Base-by-base conservation (phyloP, 2,797 vertebrate species). In the Thaleichthys pacificus region DNA sequence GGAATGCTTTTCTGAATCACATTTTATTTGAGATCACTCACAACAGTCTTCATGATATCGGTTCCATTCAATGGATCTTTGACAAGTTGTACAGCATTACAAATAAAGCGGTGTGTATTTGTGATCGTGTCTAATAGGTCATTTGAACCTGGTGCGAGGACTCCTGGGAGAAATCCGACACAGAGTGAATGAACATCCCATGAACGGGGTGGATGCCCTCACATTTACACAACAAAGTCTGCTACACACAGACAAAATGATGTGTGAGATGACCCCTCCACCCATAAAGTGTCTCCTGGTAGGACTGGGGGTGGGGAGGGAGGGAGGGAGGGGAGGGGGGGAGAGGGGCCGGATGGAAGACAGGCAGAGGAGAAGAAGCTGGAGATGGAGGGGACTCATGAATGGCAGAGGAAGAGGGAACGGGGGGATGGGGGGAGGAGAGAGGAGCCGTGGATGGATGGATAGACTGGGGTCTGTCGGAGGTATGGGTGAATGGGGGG, bases 301-400 rank as follows among this genome's bases (percentile, higher is more conserved):
- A 91, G 64, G 88, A 79, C 12, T 86, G 80, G 32, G 89, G 86
- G 42, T 91, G 87, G 73, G 92, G 87, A 0, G 87, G 80, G 64
- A 61, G 58, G 1, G 69, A 19, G 19, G 19, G 51, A 61, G 86
- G 80, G 1, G 85, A 61, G 58, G 1, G 69, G 51, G 19, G 19
- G 51, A 61, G 86, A 81, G 1, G 85, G 74, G 0, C 91, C 89
- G 7, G 90, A 76, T 0, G 91, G 84, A 5, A 87, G 84, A 5
- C 88, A 90, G 58, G 21, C 22, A 0, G 87, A 81, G 70, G 72
- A 15, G 56, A 78, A 68, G 68, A 54, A 2, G 66, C 61, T 0
- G 9, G 69, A 80, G 67, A 87, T 60, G 24, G 65, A 35, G 32
- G 32, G 4, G 68, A 83, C 57, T 79, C 77, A 83, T 67, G 5